Percentiles rank a stretch among this genome's conserved stretches.
phyloP scores from a whole-genome alignment of 2,888 invertebrate genomes.

The Galerucella calmariensis region DNA sequence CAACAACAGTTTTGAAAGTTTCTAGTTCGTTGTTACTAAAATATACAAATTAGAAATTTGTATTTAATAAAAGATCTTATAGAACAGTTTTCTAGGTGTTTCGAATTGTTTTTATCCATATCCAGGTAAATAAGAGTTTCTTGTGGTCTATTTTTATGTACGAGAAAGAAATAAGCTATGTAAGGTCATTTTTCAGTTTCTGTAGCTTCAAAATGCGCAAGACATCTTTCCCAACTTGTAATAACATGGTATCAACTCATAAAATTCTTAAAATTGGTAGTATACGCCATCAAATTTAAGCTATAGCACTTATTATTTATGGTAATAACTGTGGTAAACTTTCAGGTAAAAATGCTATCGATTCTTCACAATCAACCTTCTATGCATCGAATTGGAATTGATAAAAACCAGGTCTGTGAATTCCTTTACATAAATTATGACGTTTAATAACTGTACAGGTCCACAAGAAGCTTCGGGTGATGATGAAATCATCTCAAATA shows the following conservation, averaged over 20 bases:
- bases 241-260: not conserved
- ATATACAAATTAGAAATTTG: too few species aligned
- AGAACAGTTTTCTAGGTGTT: too few species aligned
- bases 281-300: not conserved
- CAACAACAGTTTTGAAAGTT: too few species aligned
- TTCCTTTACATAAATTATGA: constrained; percentile 27
- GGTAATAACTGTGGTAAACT: not conserved
- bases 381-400: not conserved
- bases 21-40: too few species aligned
- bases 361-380: constrained; percentile 2
- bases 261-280: not conserved
- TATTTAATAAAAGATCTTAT: too few species aligned
- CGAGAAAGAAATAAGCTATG: too few species aligned
- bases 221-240: too few species aligned
- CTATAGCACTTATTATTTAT: not conserved
- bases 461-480: not conserved
- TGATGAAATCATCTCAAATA: constrained; percentile 17
- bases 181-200: too few species aligned
- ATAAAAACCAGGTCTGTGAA: constrained; percentile 14
- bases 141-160: too few species aligned
- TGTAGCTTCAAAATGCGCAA: too few species aligned
- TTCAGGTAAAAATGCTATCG: not conserved
- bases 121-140: too few species aligned
- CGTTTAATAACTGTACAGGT: constrained; percentile 22
- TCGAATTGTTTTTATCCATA: too few species aligned